Conservation (phyloP, 1,140 invertebrate genomes). For the Notospermus geniculatus region DNA sequence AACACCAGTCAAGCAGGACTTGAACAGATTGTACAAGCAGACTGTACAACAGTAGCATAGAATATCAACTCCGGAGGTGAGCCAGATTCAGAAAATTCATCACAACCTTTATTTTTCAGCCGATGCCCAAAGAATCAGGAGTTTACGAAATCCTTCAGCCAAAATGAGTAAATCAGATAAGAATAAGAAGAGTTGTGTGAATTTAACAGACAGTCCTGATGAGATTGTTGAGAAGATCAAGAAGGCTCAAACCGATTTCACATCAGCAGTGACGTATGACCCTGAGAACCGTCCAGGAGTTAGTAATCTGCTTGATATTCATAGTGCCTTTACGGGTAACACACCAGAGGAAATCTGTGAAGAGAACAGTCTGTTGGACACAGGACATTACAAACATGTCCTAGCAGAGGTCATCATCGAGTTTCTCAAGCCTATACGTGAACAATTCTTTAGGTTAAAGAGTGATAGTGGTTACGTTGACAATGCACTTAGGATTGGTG, state of each 20-base stretch:
- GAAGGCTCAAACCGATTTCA: slow-evolving; percentile 90
- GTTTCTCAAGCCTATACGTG: slow-evolving; percentile 71
- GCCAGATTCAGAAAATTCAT: slow-evolving; percentile 1
- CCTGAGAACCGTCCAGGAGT: slow-evolving; percentile 77
- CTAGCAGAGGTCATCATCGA: slow-evolving; percentile 74
- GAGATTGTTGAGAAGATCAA: slow-evolving; percentile 77
- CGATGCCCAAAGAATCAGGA: slow-evolving; percentile 40
- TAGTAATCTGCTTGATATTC: slow-evolving; percentile 83
- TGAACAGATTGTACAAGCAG: slow-evolving; percentile 48
- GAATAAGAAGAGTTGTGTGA: slow-evolving; percentile 74
- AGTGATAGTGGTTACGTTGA: slow-evolving; percentile 66
- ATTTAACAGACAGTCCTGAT: slow-evolving; percentile 78
- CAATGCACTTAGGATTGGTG: slow-evolving; percentile 67
- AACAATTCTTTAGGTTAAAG: slow-evolving; percentile 63
- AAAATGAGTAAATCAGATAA: slow-evolving; percentile 98
- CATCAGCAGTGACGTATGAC: slow-evolving; percentile 78
- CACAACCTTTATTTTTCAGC: slow-evolving; percentile 28
- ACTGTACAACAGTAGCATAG: too few relatives aligned
- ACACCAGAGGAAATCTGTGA: slow-evolving; percentile 70
- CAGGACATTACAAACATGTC: slow-evolving; percentile 74
- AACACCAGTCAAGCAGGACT: too few relatives aligned
- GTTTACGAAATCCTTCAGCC: slow-evolving; percentile 61
- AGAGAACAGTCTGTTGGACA: slow-evolving; percentile 69
- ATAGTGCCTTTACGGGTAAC: slow-evolving; percentile 66
- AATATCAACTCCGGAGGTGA: background rate